Conservation (phyloP, 2,797 vertebrate genomes). For the Rhincodon typus region DNA sequence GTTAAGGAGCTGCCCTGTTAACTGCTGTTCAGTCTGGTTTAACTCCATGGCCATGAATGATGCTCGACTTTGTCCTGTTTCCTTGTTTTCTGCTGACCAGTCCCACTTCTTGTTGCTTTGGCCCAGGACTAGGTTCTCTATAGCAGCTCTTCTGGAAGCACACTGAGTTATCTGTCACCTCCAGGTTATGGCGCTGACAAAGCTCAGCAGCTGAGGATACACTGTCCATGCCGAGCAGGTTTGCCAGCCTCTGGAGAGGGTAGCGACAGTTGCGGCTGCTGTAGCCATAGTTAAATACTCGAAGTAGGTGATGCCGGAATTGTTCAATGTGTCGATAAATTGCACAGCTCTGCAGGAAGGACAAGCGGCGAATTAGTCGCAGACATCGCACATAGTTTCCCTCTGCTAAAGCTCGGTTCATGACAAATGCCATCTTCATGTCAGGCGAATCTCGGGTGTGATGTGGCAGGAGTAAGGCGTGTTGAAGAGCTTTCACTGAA, state of each 20-base stretch:
- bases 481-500: not conserved
- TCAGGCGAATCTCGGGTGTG: not conserved
- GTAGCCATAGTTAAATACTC: not conserved
- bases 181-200: not conserved
- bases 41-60: not conserved
- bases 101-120: too few species aligned
- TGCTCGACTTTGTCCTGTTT: not conserved
- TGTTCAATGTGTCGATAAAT: not conserved
- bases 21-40: not conserved
- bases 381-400: constrained; percentile 37
- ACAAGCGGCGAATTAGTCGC: not conserved
- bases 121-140: not conserved
- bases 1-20: too few species aligned
- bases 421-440: not conserved
- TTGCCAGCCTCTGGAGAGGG: not conserved
- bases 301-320: not conserved
- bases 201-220: not conserved
- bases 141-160: constrained; percentile 17
- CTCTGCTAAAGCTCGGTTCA: not conserved
- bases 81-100: not conserved
- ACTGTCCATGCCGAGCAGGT: constrained; percentile 10
- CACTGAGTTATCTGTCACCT: not conserved
- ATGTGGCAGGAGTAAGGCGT: not conserved
- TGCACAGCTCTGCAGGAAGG: constrained; percentile 33
- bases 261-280: constrained; percentile 33